Evolutionary conservation across 1,140 invertebrate genomes (phyloP).

Genomic region (Diabrotica undecimpunctata): DNA sequence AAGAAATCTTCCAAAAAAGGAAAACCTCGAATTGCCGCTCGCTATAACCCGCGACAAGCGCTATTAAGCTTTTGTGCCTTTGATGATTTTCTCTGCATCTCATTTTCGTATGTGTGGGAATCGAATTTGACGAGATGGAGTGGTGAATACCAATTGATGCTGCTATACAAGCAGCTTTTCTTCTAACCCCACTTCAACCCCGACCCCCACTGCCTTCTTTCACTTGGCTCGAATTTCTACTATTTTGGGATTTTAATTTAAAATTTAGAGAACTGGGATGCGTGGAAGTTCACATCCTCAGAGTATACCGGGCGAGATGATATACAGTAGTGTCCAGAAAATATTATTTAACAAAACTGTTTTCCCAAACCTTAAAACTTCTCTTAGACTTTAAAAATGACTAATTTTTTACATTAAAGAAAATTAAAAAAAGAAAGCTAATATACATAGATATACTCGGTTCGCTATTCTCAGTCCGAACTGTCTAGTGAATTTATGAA

Average conservation of each 20-base stretch:
- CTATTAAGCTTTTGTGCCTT: conserved; percentile 47
- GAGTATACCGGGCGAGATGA: background rate
- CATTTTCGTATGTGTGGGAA: conserved; percentile 47
- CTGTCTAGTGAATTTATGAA: no score
- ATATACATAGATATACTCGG: no score
- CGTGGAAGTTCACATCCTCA: background rate
- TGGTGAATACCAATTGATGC: conserved; percentile 48
- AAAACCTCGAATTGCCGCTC: conserved; percentile 38
- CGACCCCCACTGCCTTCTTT: conserved; percentile 10
- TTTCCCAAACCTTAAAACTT: no score
- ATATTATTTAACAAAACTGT: no score
- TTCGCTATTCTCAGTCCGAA: no score
- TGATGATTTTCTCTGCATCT: conserved; percentile 49
- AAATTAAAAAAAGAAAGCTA: no score
- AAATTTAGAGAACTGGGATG: conserved; percentile 3
- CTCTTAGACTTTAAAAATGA: no score
- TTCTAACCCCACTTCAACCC: conserved; percentile 23
- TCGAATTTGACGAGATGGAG: conserved; percentile 47
- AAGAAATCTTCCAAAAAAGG: conserved; percentile 20
- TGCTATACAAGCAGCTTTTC: conserved; percentile 39
- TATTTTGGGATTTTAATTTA: conserved; percentile 17
- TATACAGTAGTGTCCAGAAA: no score
- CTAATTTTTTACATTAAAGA: no score
- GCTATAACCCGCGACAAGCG: conserved; percentile 24
- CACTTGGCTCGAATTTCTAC: conserved; percentile 17